Evolutionary conservation across 64 coral and sea anemone genomes (phyloP).

Genomic region (Trachythela sp.): DNA sequence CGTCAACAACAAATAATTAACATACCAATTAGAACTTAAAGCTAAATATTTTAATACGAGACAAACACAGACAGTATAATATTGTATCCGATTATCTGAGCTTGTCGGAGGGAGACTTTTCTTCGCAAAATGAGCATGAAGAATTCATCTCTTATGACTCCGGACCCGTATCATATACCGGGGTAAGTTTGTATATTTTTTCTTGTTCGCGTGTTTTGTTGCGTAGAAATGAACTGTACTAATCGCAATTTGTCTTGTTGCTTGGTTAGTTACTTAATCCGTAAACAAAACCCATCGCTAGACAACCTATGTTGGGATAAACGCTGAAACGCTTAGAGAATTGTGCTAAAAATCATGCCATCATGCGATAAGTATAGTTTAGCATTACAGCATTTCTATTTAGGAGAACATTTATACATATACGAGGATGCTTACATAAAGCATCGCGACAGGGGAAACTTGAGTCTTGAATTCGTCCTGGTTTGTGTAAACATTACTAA

Average conservation of each 20-base stretch:
- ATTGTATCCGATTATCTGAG: not conserved
- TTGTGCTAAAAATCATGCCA: not conserved
- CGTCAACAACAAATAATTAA: not conserved
- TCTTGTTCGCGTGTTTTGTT: not conserved
- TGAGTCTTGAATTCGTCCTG: too few species aligned
- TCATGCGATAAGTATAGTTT: too few species aligned
- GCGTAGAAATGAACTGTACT: not conserved
- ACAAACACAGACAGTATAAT: not conserved
- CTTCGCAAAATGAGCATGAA: slow-evolving; percentile 46
- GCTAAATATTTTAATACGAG: not conserved
- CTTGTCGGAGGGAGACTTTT: not conserved
- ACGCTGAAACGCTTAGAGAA: not conserved
- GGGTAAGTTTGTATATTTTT: slow-evolving; percentile 45
- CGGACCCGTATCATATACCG: slow-evolving; percentile 93
- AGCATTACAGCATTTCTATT: too few species aligned
- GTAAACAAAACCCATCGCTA: not conserved
- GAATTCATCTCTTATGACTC: slow-evolving; percentile 90
- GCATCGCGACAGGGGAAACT: too few species aligned
- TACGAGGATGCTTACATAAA: too few species aligned
- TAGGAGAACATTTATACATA: too few species aligned
- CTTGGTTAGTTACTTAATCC: not conserved
- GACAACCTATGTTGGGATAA: not conserved
- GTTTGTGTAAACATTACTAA: too few species aligned
- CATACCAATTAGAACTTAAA: not conserved
- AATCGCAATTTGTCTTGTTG: not conserved